Evolutionary conservation across 2,113 vertebrate genomes (phyloP).

Genomic region (Microtus pennsylvanicus): DNA sequence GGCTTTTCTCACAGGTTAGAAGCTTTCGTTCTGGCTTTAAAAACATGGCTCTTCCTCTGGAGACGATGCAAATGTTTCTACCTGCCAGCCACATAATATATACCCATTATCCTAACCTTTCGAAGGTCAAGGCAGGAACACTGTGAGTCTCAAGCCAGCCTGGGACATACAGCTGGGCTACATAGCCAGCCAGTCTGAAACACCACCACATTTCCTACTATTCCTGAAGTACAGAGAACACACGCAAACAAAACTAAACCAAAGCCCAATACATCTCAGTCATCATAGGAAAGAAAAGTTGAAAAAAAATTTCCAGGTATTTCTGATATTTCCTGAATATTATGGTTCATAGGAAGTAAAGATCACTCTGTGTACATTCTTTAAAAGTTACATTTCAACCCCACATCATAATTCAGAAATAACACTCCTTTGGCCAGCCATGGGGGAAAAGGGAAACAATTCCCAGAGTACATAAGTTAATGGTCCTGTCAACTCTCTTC

Average conservation of each 20-base stretch:
- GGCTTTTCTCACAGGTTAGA: neutral
- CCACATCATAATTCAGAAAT: constrained; percentile 42
- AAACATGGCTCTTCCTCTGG: neutral
- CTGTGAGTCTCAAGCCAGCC: neutral
- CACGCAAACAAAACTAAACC: neutral
- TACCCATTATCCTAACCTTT: neutral
- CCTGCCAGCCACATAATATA: neutral
- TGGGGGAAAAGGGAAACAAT: neutral
- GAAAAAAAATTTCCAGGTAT: constrained; percentile 27
- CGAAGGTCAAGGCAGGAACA: neutral
- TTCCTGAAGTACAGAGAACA: neutral
- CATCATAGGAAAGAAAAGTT: neutral
- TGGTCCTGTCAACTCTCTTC: constrained; percentile 18
- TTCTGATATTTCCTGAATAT: neutral
- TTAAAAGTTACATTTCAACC: neutral
- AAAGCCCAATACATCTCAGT: neutral
- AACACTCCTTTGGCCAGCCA: constrained; percentile 4
- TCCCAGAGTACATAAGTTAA: neutral
- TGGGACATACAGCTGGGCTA: neutral
- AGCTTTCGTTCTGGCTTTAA: constrained; percentile 23
- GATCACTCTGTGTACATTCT: neutral
- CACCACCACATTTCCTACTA: neutral
- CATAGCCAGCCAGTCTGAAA: neutral
- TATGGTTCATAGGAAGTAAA: neutral
- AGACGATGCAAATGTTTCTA: constrained; percentile 17